Percentiles rank a stretch among this genome's conserved stretches.
Conservation (phyloP, 2,113 vertebrate genomes). For the Nansenia antarctica region DNA sequence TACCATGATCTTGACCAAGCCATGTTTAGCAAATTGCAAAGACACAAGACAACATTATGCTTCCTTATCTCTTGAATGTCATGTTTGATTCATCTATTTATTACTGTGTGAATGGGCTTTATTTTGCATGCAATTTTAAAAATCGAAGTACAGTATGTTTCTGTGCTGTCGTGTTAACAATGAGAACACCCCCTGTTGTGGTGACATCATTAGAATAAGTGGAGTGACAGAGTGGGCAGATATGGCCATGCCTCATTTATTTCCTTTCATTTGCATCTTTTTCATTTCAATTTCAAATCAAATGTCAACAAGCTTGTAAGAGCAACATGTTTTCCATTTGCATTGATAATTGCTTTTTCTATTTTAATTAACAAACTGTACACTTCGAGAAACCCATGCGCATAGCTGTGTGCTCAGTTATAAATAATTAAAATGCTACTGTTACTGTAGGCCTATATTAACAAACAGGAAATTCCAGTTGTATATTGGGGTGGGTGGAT, state of each 20-base stretch:
- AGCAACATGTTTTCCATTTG: conserved; percentile 22
- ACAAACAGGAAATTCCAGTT: background rate
- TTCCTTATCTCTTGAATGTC: background rate
- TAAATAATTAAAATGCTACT: too few relatives aligned
- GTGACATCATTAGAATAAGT: background rate
- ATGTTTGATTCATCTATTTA: background rate
- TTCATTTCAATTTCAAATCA: conserved; percentile 16
- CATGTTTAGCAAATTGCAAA: background rate
- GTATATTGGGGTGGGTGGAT: too few relatives aligned
- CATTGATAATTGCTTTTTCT: conserved; percentile 17
- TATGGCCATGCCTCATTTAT: conserved; percentile 9
- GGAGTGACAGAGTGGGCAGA: background rate
- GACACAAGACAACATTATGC: background rate
- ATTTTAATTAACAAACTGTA: too few relatives aligned
- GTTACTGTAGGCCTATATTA: background rate
- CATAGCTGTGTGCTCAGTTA: too few relatives aligned
- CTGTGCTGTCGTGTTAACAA: background rate
- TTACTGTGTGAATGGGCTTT: background rate
- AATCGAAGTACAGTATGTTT: background rate
- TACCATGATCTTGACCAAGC: background rate
- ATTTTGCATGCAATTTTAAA: background rate
- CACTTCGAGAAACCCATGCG: background rate
- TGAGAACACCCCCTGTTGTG: background rate
- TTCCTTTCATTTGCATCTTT: conserved; percentile 30
- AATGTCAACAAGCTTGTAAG: conserved; percentile 25